phyloP scores from a whole-genome alignment of 2,113 vertebrate genomes.

The Mohoua ochrocephala region DNA sequence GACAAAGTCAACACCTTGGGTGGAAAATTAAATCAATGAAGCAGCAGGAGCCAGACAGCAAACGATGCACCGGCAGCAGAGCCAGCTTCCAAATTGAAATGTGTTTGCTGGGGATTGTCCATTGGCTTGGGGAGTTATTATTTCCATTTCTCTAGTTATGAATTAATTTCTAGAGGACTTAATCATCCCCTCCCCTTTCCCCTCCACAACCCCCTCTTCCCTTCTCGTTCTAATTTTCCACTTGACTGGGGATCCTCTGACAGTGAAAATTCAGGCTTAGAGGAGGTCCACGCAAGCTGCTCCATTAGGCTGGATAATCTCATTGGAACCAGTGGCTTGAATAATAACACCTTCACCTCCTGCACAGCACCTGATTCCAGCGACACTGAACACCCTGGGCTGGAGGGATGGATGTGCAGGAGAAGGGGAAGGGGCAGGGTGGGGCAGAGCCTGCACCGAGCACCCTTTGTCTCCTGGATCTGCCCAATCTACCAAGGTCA shows the following conservation, averaged over 20 bases:
- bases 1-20: slow-evolving; percentile 22
- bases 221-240: slow-evolving; percentile 82
- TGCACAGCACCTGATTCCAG: slow-evolving; percentile 24
- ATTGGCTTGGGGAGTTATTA: slow-evolving; percentile 45
- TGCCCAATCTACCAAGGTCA: background rate
- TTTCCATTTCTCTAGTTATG: slow-evolving; percentile 66
- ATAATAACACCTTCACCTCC: slow-evolving; percentile 83
- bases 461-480: background rate
- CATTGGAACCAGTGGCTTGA: slow-evolving; percentile 87
- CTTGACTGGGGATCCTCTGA: slow-evolving; percentile 76
- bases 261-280: slow-evolving; percentile 73
- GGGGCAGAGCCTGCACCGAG: background rate
- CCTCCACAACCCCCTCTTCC: slow-evolving; percentile 34
- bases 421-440: background rate
- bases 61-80: background rate
- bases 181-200: slow-evolving; percentile 58
- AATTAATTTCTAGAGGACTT: slow-evolving; percentile 75
- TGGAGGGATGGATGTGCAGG: background rate
- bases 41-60: background rate
- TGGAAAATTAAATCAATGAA: slow-evolving; percentile 58
- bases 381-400: background rate
- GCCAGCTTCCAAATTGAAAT: slow-evolving; percentile 63
- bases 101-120: slow-evolving; percentile 50
- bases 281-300: slow-evolving; percentile 68
- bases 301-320: slow-evolving; percentile 81